Conservation (phyloP, 2,113 vertebrate species). For the Poeciliopsis retropinna region DNA sequence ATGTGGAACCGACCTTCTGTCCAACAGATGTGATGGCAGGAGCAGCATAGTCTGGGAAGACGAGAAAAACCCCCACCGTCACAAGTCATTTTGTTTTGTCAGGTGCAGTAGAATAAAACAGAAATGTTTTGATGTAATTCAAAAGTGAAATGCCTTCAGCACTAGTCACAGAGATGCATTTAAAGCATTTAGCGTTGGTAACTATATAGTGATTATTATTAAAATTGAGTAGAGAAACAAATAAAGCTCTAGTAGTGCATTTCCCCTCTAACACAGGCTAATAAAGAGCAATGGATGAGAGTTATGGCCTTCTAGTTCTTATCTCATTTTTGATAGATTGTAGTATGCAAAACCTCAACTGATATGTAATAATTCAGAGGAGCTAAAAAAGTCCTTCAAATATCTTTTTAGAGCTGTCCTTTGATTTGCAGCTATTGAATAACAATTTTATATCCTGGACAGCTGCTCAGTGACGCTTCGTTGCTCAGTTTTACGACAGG, state of each 20-base stretch:
- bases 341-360: too few species aligned
- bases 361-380: too few species aligned
- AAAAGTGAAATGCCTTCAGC: background rate
- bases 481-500: background rate
- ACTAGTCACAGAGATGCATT: too few species aligned
- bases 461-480: background rate
- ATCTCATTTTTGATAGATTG: too few species aligned
- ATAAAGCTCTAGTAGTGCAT: too few species aligned
- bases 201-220: too few species aligned
- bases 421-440: background rate
- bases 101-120: background rate
- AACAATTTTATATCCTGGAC: constrained; percentile 3
- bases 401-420: background rate
- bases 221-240: too few species aligned
- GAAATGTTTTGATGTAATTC: background rate
- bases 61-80: background rate
- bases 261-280: too few species aligned
- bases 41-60: constrained; percentile 82
- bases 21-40: constrained; percentile 73
- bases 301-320: too few species aligned
- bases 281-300: too few species aligned
- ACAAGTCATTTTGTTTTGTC: background rate
- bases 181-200: too few species aligned
- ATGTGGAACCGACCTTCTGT: constrained; percentile 81
- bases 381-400: too few species aligned